Conservation (phyloP, 2,888 invertebrate genomes). For the Luffia ferchaultella region DNA sequence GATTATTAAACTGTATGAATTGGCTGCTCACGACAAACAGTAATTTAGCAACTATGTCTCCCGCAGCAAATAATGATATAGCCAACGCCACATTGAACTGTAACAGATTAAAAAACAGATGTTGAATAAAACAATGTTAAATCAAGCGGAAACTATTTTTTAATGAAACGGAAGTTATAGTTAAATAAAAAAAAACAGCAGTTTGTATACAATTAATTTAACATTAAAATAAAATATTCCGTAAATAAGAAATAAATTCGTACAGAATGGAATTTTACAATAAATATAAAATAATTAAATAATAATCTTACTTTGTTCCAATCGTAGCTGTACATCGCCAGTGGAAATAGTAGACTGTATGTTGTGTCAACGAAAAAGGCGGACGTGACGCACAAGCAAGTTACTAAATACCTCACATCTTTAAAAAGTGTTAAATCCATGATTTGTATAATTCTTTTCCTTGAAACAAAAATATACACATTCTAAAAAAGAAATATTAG, state of each 20-base stretch:
- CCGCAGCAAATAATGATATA: conserved; percentile 68
- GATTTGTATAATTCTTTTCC: conserved; percentile 25
- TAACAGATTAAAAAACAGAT: conserved; percentile 20
- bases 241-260: too few relatives aligned
- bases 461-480: conserved; percentile 24
- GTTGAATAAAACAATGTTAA: too few relatives aligned
- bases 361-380: conserved; percentile 58
- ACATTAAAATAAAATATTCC: too few relatives aligned
- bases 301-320: conserved; percentile 52
- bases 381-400: conserved; percentile 64
- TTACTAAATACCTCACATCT: conserved; percentile 64
- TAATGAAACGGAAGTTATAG: too few relatives aligned
- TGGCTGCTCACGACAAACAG: conserved; percentile 61
- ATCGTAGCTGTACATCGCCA: conserved; percentile 56
- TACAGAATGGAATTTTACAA: too few relatives aligned
- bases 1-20: conserved; percentile 62
- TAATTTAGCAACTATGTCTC: conserved; percentile 70
- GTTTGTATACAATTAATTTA: too few relatives aligned
- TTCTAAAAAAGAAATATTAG: too few relatives aligned
- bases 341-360: conserved; percentile 62
- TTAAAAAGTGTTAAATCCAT: conserved; percentile 64
- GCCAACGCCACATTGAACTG: conserved; percentile 67
- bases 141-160: too few relatives aligned
- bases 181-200: too few relatives aligned
- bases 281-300: too few relatives aligned